Conservation (phyloP, 1,140 invertebrate species). For the Brachionus calyciflorus region DNA sequence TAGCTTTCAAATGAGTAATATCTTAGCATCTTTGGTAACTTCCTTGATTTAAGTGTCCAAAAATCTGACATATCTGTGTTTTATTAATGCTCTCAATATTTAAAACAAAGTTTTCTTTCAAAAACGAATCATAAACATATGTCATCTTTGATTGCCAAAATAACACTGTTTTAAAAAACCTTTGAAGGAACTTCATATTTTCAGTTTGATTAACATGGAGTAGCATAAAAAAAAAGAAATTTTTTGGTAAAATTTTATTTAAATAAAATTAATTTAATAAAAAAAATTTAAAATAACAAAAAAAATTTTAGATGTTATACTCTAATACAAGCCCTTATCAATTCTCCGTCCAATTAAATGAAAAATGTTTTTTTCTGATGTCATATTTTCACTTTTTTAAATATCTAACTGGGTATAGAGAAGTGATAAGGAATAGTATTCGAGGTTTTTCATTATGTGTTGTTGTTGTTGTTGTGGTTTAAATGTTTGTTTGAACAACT, state of each 20-base stretch:
- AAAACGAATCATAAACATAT: too few relatives aligned
- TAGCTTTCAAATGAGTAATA: too few relatives aligned
- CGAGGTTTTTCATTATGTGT: background rate
- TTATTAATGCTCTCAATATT: too few relatives aligned
- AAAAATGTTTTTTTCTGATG: background rate
- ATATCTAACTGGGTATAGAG: conserved; percentile 40
- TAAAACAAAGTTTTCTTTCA: too few relatives aligned
- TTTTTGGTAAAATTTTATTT: background rate
- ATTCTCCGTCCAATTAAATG: conserved; percentile 45
- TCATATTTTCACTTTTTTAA: background rate
- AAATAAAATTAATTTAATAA: background rate
- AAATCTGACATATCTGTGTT: too few relatives aligned
- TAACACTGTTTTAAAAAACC: too few relatives aligned
- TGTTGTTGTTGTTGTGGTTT: background rate
- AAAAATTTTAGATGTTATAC: background rate
- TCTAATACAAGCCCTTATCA: conserved; percentile 46
- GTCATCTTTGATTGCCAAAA: too few relatives aligned
- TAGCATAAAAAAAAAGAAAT: background rate
- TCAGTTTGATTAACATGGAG: too few relatives aligned
- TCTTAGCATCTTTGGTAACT: too few relatives aligned
- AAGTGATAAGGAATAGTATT: conserved; percentile 46
- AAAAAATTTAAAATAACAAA: background rate
- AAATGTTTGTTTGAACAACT: background rate
- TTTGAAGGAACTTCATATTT: too few relatives aligned
- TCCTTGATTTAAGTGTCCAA: too few relatives aligned